These are phyloP conservation scores for Stichodactyla mertensii DNA, from an alignment of 64 coral and sea anemone genomes.

Conservation along the genomic window DNA sequence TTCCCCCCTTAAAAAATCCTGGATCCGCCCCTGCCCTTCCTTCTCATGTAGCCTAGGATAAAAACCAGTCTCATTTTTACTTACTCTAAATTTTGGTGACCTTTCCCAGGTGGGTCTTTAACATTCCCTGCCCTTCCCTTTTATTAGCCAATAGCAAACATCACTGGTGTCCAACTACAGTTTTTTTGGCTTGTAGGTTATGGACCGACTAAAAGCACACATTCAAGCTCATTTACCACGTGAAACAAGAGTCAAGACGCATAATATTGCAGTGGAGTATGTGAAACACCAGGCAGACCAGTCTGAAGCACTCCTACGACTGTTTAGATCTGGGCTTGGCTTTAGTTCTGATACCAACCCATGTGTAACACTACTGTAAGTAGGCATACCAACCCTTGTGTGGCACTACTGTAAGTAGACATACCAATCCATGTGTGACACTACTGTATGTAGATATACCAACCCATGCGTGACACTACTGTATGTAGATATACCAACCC, in stretches of 20 bases:
- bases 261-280: conserved; percentile 79
- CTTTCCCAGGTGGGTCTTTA: background rate
- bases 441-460: conserved; percentile 54
- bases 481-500: background rate
- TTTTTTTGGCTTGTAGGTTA: conserved; percentile 22
- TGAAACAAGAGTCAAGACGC: conserved; percentile 60
- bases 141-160: too few relatives aligned
- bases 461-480: background rate
- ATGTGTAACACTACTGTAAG: conserved; percentile 62
- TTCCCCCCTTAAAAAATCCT: too few relatives aligned
- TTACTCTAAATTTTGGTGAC: too few relatives aligned
- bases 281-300: conserved; percentile 67
- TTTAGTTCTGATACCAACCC: conserved; percentile 73
- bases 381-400: background rate
- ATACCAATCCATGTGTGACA: conserved; percentile 53
- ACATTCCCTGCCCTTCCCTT: background rate
- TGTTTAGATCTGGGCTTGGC: conserved; percentile 70
- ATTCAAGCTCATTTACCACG: conserved; percentile 68
- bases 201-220: conserved; percentile 61
- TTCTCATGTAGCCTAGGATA: too few relatives aligned
- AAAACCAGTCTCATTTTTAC: too few relatives aligned
- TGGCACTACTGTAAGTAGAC: background rate
- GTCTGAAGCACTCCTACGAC: conserved; percentile 64
- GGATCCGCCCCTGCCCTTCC: too few relatives aligned
- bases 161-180: background rate